Evolutionary conservation across 2,888 invertebrate species (phyloP).

Genomic region (Drosophila barbarae): DNA sequence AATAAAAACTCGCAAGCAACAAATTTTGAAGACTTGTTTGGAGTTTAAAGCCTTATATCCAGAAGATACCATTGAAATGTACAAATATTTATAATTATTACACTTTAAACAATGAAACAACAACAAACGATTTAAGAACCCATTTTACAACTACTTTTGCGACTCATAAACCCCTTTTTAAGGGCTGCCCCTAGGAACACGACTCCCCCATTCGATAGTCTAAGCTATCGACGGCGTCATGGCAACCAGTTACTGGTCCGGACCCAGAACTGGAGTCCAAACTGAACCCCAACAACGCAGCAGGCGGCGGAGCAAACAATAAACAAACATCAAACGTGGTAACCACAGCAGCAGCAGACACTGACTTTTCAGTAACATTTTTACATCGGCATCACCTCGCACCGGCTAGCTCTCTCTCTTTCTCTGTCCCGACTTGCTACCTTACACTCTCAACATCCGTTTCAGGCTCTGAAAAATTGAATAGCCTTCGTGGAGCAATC

Average conservation of each 20-base stretch:
- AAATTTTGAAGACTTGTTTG: not conserved
- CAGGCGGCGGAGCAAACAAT: slow-evolving; percentile 51
- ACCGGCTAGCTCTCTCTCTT: slow-evolving; percentile 25
- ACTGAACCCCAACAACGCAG: slow-evolving; percentile 29
- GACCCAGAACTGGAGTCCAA: not conserved
- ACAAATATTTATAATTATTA: not conserved
- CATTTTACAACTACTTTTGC: not conserved
- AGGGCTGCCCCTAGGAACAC: not conserved
- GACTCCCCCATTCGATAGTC: slow-evolving; percentile 22
- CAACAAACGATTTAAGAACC: not conserved
- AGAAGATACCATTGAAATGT: not conserved
- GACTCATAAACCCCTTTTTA: not conserved
- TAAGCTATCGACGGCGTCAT: slow-evolving; percentile 34
- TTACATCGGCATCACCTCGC: slow-evolving; percentile 38
- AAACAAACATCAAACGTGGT: slow-evolving; percentile 60
- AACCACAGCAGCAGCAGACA: slow-evolving; percentile 65
- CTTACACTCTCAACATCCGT: slow-evolving; percentile 20
- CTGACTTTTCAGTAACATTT: slow-evolving; percentile 59
- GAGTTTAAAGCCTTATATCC: not conserved
- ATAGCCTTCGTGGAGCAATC: not conserved
- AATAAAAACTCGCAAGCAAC: not conserved
- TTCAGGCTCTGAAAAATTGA: slow-evolving; percentile 13
- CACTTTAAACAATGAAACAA: not conserved
- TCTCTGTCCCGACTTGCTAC: slow-evolving; percentile 25
- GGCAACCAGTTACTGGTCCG: slow-evolving; percentile 39